phyloP scores from a whole-genome alignment of 2,888 invertebrate genomes.

The Fragum sueziense region DNA sequence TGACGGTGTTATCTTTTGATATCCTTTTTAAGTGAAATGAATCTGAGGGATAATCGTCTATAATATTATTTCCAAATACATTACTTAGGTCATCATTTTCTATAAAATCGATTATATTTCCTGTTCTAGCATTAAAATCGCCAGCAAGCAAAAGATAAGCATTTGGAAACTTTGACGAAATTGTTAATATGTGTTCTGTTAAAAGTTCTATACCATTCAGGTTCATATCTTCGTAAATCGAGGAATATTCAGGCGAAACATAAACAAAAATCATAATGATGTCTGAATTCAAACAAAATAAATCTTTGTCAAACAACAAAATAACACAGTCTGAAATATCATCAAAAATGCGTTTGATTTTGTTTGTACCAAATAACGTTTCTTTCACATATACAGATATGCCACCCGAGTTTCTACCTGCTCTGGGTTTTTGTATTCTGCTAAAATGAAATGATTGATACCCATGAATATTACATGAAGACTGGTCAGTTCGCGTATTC shows the following conservation, averaged over 20 bases:
- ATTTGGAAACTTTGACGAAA: neutral
- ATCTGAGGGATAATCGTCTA: neutral
- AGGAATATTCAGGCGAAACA: constrained; percentile 9
- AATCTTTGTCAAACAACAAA: neutral
- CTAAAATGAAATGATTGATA: neutral
- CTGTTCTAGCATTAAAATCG: constrained; percentile 4
- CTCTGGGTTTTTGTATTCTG: neutral
- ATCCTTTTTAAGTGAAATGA: neutral
- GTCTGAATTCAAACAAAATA: neutral
- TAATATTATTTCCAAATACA: neutral
- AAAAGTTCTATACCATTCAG: neutral
- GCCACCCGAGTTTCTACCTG: too few relatives aligned
- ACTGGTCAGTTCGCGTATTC: neutral
- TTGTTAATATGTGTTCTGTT: neutral
- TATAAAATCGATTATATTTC: constrained; percentile 10
- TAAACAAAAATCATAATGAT: constrained; percentile 12
- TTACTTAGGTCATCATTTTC: neutral
- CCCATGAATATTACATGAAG: neutral
- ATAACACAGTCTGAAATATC: constrained; percentile 10
- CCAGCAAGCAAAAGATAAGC: too few relatives aligned
- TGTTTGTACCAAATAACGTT: neutral
- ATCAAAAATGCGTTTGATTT: neutral
- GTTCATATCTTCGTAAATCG: neutral
- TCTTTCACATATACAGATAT: too few relatives aligned
- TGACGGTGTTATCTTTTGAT: neutral